Percentiles rank a stretch among this genome's conserved stretches.
These are phyloP conservation scores for Caenorhabditis tropicalis DNA, from an alignment of 1,140 invertebrate species.

Conservation along the genomic window DNA sequence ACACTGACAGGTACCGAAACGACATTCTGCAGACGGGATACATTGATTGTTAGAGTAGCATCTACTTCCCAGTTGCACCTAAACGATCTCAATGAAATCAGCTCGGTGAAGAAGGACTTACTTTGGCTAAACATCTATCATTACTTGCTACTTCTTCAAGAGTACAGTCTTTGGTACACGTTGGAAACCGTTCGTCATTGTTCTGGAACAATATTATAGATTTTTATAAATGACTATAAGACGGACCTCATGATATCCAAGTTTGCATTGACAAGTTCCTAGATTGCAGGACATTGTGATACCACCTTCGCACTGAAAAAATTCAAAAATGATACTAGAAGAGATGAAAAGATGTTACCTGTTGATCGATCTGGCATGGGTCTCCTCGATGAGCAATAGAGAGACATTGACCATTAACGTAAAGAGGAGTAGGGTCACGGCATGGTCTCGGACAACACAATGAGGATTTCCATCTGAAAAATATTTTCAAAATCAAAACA, in stretches of 20 bases:
- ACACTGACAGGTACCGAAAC: constrained; percentile 71
- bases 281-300: constrained; percentile 66
- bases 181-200: constrained; percentile 71
- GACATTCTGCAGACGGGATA: constrained; percentile 65
- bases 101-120: not conserved
- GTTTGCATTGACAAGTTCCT: constrained; percentile 62
- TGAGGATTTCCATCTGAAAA: constrained; percentile 67
- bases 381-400: constrained; percentile 69
- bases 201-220: constrained; percentile 57
- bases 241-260: constrained; percentile 59
- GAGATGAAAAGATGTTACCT: constrained; percentile 20
- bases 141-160: constrained; percentile 63
- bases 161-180: constrained; percentile 66
- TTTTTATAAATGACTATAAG: not conserved
- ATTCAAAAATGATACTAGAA: not conserved
- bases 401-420: constrained; percentile 71
- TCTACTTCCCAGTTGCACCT: constrained; percentile 59
- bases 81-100: too few species aligned
- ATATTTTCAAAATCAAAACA: not conserved
- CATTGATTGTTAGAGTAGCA: constrained; percentile 69
- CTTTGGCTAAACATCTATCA: constrained; percentile 65
- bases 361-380: constrained; percentile 68
- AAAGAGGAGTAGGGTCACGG: constrained; percentile 70
- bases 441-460: constrained; percentile 70
- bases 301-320: constrained; percentile 69